Base-by-base conservation (phyloP, 2,113 vertebrate genomes). In the Globicephala melas region DNA sequence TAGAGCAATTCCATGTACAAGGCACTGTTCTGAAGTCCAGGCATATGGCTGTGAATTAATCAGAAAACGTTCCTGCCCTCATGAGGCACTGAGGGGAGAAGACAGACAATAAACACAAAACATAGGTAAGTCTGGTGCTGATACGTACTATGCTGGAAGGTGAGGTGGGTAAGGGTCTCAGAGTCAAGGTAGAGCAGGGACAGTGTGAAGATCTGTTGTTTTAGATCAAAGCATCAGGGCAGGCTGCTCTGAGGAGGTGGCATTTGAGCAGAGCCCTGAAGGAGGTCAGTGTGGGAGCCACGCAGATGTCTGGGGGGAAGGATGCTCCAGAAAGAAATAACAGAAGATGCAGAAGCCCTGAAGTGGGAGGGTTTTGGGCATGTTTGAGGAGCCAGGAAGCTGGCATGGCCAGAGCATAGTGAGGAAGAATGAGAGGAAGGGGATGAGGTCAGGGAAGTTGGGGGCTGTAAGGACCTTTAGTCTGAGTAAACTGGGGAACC, bases 1-100 rank as follows among this genome's bases (percentile, higher is more conserved):
- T 7, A 0, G 8, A 74, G 21, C 15, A 47, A 3, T 41, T 41
- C 58, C 3, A 1, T 3, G 38, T 2, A 18, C 11, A 25, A 36
- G 71, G 33, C 28, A 18, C 33, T 26, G n/a, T 62, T 79, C 41
- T 71, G 60, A n/a, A 20, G 25, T 84, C 25, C 68, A 36, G 17
- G 10, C 36, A 2, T 44, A 33, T 5, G 2, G 1, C 5, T 44
- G 21, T 63, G 41, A 81, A 31, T 23, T 44, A 53, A 38, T 38
- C 13, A 80, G 58, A n/a, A 60, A 41, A 67, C 31, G 63, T 23
- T 12, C 11, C 55, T 63, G 26, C 28, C 55, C 2, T 79, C 18
- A 8, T 5, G 60, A 28, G 28, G 68, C 28, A 14, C 31, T 20
- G 38, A 41, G 20, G 6, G 7, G n/a, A 76, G 36, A 31, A 88